Evolutionary conservation across 1,140 invertebrate genomes (phyloP), one percentile per base, ranked within the genome.

Genomic region (Oscheius sp.): DNA sequence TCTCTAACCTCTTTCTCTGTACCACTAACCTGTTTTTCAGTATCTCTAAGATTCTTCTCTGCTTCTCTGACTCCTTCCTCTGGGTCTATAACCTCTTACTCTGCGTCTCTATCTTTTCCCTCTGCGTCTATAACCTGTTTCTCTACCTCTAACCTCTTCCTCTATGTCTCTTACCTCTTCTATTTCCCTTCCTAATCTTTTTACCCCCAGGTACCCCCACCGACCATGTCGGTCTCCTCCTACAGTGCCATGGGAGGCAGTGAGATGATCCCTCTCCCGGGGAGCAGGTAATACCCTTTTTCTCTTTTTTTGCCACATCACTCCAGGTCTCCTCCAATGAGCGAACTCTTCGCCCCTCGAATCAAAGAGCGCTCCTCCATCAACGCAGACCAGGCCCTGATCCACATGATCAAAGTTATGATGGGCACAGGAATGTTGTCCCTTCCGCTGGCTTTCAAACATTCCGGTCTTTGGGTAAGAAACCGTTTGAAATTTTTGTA

Each of bases 401-500:
- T 82, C n/a, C 82, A 84, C 61, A 77, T 83, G 82, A 78, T 84
- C 18, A 82, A 82, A 58, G 79, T 78, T 20, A 75, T 82, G 80
- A 73, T 82, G 46, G 80, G 80, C n/a, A 81, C 80, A 10, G 80
- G 80, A 59, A 58, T 83, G 38, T 58, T 83, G 3, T 82, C 81
- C 2, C 75, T 81, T 23, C 80, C 80, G 35, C 46, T 81, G 18
- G 80, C 80, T 10, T 82, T 82, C 71, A 82, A 83, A 59, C 80
- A 81, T 62, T 74, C 81, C 13, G 80, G 80, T 0, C 59, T 82
- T n/a, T 82, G 76, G 76, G 78, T 80, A 46, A 36, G 79, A n/a
- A n/a, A n/a, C n/a, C n/a, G n/a, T n/a, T n/a, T 59, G 29, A 59
- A 63, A 18, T 3, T 74, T 23, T 31, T 45, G 20, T 10, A 35